Evolutionary conservation across 2,888 invertebrate species (phyloP).

Genomic region (Oligia strigilis): DNA sequence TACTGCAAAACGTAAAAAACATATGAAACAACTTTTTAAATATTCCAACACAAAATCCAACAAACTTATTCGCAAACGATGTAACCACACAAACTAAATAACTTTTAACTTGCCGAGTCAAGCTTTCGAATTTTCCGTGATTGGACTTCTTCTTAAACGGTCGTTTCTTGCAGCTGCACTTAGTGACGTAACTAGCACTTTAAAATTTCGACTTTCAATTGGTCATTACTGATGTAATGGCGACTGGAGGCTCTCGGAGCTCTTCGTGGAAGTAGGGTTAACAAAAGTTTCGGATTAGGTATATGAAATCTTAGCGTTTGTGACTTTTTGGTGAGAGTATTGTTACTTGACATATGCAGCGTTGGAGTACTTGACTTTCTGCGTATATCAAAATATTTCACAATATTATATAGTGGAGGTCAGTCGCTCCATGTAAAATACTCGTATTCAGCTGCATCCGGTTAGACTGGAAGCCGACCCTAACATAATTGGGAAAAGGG

Average conservation of each 20-base stretch:
- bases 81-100: conserved; percentile 43
- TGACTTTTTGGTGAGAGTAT: not conserved
- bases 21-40: conserved; percentile 25
- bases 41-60: conserved; percentile 10
- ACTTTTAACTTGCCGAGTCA: conserved; percentile 34
- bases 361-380: not conserved
- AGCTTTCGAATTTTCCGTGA: conserved; percentile 50
- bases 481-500: too few relatives aligned
- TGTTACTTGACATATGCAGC: not conserved
- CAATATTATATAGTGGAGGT: too few relatives aligned
- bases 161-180: conserved; percentile 49
- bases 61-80: conserved; percentile 18
- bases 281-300: not conserved
- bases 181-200: conserved; percentile 41
- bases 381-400: not conserved
- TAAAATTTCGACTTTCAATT: conserved; percentile 60
- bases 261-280: conserved; percentile 36
- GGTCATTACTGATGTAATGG: conserved; percentile 58
- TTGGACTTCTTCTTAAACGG: conserved; percentile 45
- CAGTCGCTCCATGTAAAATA: too few relatives aligned
- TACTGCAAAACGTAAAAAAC: not conserved
- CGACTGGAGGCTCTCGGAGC: not conserved
- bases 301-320: not conserved
- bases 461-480: too few relatives aligned
- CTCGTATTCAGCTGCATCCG: too few relatives aligned